Conservation (phyloP, 2,888 invertebrate genomes). For the Harpalus rubripes region DNA sequence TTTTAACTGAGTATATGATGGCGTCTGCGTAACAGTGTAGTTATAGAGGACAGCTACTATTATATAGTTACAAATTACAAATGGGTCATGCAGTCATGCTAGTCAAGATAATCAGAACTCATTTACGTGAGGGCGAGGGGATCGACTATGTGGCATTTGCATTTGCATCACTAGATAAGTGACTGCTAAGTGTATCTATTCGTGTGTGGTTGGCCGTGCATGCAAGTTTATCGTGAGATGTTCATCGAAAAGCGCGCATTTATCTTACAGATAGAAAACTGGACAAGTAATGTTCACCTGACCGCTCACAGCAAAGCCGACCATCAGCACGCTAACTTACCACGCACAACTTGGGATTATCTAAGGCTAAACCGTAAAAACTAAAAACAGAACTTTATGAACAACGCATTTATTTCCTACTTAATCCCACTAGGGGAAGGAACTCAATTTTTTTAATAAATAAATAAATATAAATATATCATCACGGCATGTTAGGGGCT, state of each 20-base stretch:
- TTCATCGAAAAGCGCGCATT: slow-evolving; percentile 71
- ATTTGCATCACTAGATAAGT: slow-evolving; percentile 49
- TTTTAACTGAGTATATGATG: background rate
- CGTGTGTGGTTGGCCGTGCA: slow-evolving; percentile 66
- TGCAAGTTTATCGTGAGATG: slow-evolving; percentile 72
- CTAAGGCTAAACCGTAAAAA: slow-evolving; percentile 14
- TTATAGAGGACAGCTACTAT: slow-evolving; percentile 11
- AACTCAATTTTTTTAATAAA: too few relatives aligned
- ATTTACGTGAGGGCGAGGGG: slow-evolving; percentile 30
- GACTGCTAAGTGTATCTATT: slow-evolving; percentile 52
- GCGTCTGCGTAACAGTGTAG: slow-evolving; percentile 22
- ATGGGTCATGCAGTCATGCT: slow-evolving; percentile 31
- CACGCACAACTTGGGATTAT: slow-evolving; percentile 32
- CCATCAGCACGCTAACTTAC: slow-evolving; percentile 54
- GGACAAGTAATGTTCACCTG: slow-evolving; percentile 71
- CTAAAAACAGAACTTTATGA: slow-evolving; percentile 28
- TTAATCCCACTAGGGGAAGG: background rate
- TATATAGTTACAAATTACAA: slow-evolving; percentile 50
- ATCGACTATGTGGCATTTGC: background rate
- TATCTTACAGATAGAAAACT: slow-evolving; percentile 72
- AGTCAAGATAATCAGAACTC: slow-evolving; percentile 45
- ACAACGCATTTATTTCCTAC: slow-evolving; percentile 3
- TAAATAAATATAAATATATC: too few relatives aligned
- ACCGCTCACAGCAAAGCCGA: slow-evolving; percentile 65
- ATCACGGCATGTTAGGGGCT: too few relatives aligned